phyloP scores from a whole-genome alignment of 2,113 vertebrate species.

The Cheilinus undulatus region DNA sequence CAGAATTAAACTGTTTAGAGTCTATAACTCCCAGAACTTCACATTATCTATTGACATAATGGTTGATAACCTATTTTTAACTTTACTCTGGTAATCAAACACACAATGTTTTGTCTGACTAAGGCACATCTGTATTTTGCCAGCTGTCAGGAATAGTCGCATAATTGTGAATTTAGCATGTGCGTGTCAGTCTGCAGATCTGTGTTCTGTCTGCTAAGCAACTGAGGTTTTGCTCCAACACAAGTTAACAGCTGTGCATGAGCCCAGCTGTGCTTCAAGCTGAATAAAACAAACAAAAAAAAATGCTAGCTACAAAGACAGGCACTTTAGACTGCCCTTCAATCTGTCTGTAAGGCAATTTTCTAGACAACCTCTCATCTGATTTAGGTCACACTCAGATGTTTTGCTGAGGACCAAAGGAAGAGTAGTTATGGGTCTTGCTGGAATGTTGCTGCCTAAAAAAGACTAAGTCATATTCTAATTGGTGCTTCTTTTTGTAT shows the following conservation, averaged over 20 bases:
- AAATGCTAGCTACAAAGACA: background rate
- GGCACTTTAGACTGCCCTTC: background rate
- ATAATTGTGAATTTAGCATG: no score
- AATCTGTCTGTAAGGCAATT: background rate
- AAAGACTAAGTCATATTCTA: no score
- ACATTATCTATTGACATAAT: no score
- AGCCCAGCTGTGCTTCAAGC: slow-evolving; percentile 24
- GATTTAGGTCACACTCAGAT: background rate
- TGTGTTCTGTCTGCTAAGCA: background rate
- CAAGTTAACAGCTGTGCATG: slow-evolving; percentile 41
- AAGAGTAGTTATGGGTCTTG: background rate
- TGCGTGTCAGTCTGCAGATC: slow-evolving; percentile 7
- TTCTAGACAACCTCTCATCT: background rate
- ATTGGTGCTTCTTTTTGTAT: no score
- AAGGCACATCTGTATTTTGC: no score
- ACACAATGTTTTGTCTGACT: no score
- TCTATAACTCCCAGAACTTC: no score
- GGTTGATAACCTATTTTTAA: no score
- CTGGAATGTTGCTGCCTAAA: no score
- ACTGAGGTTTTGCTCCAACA: slow-evolving; percentile 15
- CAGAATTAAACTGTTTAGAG: no score
- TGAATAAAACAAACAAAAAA: background rate
- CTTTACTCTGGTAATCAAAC: no score
- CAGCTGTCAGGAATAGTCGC: no score
- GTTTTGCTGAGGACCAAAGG: background rate